Conservation (phyloP, 2,113 vertebrate species). For the Kobus ellipsiprymnus region DNA sequence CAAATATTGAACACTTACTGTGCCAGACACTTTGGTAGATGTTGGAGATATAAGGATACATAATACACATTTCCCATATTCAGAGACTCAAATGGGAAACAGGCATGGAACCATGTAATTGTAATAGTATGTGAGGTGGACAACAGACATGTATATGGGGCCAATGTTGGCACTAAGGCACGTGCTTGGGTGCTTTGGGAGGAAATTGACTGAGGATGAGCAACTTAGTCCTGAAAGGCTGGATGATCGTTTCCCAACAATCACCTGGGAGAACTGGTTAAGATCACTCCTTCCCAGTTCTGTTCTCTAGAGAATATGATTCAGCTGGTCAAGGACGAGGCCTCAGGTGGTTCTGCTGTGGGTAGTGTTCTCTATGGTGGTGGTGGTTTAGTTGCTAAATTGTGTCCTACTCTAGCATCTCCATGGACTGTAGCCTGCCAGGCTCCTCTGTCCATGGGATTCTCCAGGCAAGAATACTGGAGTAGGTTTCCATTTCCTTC, state of each 20-base stretch:
- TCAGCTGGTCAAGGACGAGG: not conserved
- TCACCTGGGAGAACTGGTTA: not conserved
- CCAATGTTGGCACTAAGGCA: not conserved
- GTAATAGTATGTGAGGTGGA: not conserved
- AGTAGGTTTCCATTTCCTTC: not conserved
- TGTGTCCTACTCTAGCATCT: not conserved
- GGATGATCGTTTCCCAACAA: not conserved
- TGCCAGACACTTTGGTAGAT: not conserved
- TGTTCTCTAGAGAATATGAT: not conserved
- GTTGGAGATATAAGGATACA: not conserved
- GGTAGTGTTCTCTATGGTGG: not conserved
- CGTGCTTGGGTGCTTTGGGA: not conserved
- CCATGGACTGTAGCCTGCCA: not conserved
- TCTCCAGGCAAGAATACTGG: not conserved
- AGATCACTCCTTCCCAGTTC: not conserved
- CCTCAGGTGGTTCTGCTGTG: not conserved
- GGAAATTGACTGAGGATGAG: not conserved
- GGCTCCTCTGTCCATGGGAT: not conserved
- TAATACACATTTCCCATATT: not conserved
- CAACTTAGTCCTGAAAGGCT: not conserved
- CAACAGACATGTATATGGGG: not conserved
- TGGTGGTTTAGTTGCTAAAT: not conserved
- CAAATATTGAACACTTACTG: not conserved
- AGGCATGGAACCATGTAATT: not conserved
- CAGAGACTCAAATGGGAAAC: not conserved